Conservation (phyloP, 2,888 invertebrate genomes). For the Hyppa rectilinea region DNA sequence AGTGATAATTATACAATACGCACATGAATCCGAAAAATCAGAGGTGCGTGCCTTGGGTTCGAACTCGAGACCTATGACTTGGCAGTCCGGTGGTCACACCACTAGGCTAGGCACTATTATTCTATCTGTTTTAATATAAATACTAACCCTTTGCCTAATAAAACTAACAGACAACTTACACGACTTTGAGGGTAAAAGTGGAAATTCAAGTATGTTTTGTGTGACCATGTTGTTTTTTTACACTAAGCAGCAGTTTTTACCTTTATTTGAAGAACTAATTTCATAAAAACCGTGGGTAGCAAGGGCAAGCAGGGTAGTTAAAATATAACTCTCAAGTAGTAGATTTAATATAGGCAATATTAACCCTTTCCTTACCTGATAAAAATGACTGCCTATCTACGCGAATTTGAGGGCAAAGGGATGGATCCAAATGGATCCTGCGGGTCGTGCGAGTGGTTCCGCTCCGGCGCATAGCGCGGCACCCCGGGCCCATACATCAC, state of each 20-base stretch:
- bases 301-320: not conserved
- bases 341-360: slow-evolving; percentile 2
- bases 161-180: not conserved
- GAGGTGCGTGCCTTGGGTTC: too few relatives aligned
- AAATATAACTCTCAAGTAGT: not conserved
- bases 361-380: slow-evolving; percentile 40
- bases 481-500: slow-evolving; percentile 73
- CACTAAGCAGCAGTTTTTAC: not conserved
- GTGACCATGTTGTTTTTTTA: too few relatives aligned
- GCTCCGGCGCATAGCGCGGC: slow-evolving; percentile 70
- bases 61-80: too few relatives aligned
- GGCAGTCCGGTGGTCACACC: too few relatives aligned
- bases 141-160: too few relatives aligned
- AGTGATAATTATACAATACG: too few relatives aligned
- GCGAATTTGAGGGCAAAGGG: slow-evolving; percentile 57
- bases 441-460: slow-evolving; percentile 67
- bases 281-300: not conserved
- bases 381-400: slow-evolving; percentile 51
- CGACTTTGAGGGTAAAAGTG: not conserved
- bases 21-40: too few relatives aligned
- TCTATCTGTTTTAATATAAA: too few relatives aligned
- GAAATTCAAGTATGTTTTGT: not conserved
- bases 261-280: not conserved
- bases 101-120: too few relatives aligned
- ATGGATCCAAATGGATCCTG: slow-evolving; percentile 58